These are phyloP conservation scores for Plestiodon gilberti DNA, from an alignment of 2,113 vertebrate species.

Conservation along the genomic window DNA sequence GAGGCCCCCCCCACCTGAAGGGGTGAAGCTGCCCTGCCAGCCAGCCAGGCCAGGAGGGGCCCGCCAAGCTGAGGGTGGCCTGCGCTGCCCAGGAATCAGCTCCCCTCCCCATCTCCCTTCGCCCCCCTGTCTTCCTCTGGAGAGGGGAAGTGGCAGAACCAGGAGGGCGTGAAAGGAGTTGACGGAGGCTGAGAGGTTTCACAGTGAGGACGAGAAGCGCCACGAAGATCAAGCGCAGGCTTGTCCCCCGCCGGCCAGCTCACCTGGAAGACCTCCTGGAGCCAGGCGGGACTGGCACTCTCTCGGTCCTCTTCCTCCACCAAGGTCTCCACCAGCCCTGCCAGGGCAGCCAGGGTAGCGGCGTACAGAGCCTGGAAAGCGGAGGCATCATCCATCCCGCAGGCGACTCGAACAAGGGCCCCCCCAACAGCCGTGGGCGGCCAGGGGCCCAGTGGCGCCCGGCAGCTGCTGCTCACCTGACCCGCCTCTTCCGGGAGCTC, in stretches of 20 bases:
- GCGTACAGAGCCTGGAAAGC: neutral
- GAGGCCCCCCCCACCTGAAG: too few species aligned
- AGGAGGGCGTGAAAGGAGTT: too few species aligned
- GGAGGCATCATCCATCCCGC: too few species aligned
- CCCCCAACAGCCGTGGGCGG: too few species aligned
- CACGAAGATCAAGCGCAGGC: neutral
- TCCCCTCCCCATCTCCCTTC: neutral
- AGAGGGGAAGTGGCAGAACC: too few species aligned
- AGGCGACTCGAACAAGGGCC: too few species aligned
- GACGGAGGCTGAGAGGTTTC: too few species aligned
- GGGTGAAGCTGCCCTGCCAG: too few species aligned
- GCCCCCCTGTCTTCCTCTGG: neutral
- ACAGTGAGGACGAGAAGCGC: neutral
- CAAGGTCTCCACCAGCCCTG: neutral
- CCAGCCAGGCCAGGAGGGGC: too few species aligned
- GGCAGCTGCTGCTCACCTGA: neutral
- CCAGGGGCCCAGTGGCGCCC: too few species aligned
- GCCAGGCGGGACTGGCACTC: neutral
- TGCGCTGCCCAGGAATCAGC: neutral
- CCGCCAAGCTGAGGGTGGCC: neutral
- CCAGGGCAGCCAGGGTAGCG: neutral
- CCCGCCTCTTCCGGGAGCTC: neutral
- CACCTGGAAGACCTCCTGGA: conserved; percentile 10
- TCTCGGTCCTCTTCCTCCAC: neutral
- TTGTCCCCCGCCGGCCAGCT: neutral